phyloP scores from a whole-genome alignment of 2,797 vertebrate species.

The Crotalus adamanteus region DNA sequence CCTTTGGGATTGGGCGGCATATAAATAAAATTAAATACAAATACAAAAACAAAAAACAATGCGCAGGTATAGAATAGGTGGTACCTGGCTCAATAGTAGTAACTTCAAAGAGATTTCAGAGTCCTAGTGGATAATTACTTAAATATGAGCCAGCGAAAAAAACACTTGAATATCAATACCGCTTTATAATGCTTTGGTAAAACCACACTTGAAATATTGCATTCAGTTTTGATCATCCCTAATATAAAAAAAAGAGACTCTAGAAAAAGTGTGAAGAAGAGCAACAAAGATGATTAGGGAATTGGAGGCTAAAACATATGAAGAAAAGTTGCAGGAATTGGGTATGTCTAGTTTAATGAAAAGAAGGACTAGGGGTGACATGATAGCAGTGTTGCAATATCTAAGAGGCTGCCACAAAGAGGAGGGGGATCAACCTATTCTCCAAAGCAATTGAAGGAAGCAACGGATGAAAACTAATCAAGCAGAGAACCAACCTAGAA shows the following conservation, averaged over 20 bases:
- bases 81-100: not conserved
- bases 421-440: not conserved
- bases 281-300: not conserved
- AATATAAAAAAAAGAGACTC: not conserved
- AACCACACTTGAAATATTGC: not conserved
- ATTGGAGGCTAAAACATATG: not conserved
- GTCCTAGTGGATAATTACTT: not conserved
- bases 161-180: not conserved
- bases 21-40: too few relatives aligned
- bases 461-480: not conserved
- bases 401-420: not conserved
- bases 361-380: not conserved
- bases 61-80: not conserved
- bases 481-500: not conserved
- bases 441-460: not conserved
- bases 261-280: not conserved
- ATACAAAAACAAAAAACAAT: not conserved
- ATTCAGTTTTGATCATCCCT: not conserved
- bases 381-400: not conserved
- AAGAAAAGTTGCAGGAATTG: not conserved
- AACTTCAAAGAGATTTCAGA: not conserved
- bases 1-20: too few relatives aligned
- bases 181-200: not conserved
- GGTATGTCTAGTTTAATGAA: not conserved
- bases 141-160: not conserved